phyloP scores from a whole-genome alignment of 2,113 vertebrate genomes.

The Natator depressus region DNA sequence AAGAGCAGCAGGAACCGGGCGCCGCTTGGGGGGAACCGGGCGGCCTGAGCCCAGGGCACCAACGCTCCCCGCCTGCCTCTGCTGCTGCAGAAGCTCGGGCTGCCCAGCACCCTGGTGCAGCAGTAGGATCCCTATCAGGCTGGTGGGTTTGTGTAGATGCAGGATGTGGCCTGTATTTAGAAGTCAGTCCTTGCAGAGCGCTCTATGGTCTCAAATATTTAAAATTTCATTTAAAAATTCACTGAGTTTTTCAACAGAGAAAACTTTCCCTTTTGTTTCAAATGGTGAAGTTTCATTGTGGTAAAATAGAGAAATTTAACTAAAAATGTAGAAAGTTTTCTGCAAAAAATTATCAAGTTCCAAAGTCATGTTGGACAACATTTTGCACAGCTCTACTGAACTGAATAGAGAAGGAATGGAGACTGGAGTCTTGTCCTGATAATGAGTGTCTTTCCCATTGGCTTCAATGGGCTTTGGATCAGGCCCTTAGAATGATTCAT shows the following conservation, averaged over 20 bases:
- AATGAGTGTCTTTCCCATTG: not conserved
- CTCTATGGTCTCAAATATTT: not conserved
- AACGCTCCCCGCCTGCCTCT: too few relatives aligned
- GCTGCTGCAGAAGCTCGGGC: too few relatives aligned
- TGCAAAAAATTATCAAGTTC: not conserved
- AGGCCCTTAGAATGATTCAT: not conserved
- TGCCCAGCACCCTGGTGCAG: too few relatives aligned
- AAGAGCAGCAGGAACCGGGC: too few relatives aligned
- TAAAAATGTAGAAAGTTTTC: not conserved
- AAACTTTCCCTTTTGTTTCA: not conserved
- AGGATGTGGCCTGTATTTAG: not conserved
- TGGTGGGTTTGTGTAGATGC: not conserved
- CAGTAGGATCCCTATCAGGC: not conserved
- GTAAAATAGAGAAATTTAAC: not conserved
- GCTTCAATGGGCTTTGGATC: not conserved
- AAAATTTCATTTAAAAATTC: not conserved
- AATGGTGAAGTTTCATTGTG: not conserved
- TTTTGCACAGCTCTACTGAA: not conserved
- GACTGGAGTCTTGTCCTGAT: not conserved
- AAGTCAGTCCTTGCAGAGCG: not conserved
- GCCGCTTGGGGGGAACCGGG: too few relatives aligned
- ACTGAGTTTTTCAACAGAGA: not conserved
- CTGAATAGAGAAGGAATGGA: not conserved
- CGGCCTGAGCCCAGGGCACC: too few relatives aligned
- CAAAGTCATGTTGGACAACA: not conserved